These are phyloP conservation scores for Triplophysa yarkandensis DNA, from an alignment of 2,797 vertebrate species.

Conservation along the genomic window DNA sequence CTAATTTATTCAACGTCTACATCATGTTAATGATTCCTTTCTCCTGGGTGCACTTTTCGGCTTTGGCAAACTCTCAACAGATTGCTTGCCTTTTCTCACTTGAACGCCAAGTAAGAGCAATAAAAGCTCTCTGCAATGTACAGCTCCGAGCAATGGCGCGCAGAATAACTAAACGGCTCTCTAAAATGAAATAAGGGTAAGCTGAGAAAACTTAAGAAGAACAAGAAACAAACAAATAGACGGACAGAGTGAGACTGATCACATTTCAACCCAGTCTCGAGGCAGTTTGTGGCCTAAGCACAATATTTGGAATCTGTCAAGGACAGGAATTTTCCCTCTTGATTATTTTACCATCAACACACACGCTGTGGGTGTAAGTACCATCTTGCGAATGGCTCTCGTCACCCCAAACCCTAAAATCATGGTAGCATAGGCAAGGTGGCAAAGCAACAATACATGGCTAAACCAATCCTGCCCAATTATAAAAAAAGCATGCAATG, in stretches of 20 bases:
- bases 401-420: too few relatives aligned
- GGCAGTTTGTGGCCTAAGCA: too few relatives aligned
- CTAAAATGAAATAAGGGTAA: constrained; percentile 64
- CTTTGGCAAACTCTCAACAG: constrained; percentile 65
- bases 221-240: constrained; percentile 15
- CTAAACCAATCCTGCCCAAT: too few relatives aligned
- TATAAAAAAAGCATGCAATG: too few relatives aligned
- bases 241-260: not conserved
- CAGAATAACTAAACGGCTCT: constrained; percentile 69
- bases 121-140: constrained; percentile 70
- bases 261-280: not conserved
- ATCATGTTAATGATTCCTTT: constrained; percentile 64
- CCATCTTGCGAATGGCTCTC: too few relatives aligned
- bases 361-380: too few relatives aligned
- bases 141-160: constrained; percentile 67
- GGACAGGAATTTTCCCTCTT: too few relatives aligned
- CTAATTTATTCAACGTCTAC: constrained; percentile 69
- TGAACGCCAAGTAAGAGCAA: constrained; percentile 64
- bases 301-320: too few relatives aligned
- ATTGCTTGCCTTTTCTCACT: constrained; percentile 70
- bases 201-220: constrained; percentile 23
- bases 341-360: too few relatives aligned
- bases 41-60: constrained; percentile 67
- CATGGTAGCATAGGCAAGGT: too few relatives aligned
- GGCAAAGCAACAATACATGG: too few relatives aligned